These are phyloP conservation scores for Ethmia dodecea DNA, from an alignment of 2,888 invertebrate species.

Conservation along the genomic window DNA sequence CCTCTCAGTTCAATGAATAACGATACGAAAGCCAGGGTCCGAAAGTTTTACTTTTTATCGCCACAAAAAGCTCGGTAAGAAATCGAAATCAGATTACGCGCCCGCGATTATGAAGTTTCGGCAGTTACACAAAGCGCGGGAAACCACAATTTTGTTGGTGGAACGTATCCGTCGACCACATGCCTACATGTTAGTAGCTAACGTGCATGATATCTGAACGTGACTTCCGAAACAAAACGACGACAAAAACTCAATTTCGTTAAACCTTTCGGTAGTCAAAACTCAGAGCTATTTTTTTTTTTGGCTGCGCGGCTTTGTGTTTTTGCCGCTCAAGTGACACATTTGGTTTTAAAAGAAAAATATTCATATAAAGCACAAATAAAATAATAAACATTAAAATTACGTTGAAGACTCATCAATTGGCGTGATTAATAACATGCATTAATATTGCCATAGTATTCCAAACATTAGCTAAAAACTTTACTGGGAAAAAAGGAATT, in stretches of 20 bases:
- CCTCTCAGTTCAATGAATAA: slow-evolving; percentile 36
- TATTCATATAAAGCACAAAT: too few species aligned
- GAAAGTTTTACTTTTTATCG: slow-evolving; percentile 53
- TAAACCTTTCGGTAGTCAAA: slow-evolving; percentile 4
- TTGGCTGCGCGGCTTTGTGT: too few species aligned
- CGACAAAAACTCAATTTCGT: slow-evolving; percentile 11
- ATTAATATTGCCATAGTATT: too few species aligned
- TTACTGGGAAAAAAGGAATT: slow-evolving; percentile 27
- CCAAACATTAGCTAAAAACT: slow-evolving; percentile 21
- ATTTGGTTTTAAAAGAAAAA: too few species aligned
- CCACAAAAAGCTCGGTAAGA: slow-evolving; percentile 59
- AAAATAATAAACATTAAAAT: too few species aligned
- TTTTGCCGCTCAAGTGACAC: too few species aligned
- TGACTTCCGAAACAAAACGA: slow-evolving; percentile 46
- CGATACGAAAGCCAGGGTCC: slow-evolving; percentile 40
- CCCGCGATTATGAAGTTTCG: slow-evolving; percentile 64
- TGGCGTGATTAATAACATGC: slow-evolving; percentile 5
- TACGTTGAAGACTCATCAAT: too few species aligned
- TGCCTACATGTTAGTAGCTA: slow-evolving; percentile 35
- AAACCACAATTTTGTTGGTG: slow-evolving; percentile 35
- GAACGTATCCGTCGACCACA: slow-evolving; percentile 41
- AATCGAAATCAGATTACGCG: slow-evolving; percentile 66
- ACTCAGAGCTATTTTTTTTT: too few species aligned
- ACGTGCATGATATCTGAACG: slow-evolving; percentile 40
- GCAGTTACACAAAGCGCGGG: slow-evolving; percentile 38